phyloP scores from a whole-genome alignment of 2,888 invertebrate genomes.

The Monopis laevigella region DNA sequence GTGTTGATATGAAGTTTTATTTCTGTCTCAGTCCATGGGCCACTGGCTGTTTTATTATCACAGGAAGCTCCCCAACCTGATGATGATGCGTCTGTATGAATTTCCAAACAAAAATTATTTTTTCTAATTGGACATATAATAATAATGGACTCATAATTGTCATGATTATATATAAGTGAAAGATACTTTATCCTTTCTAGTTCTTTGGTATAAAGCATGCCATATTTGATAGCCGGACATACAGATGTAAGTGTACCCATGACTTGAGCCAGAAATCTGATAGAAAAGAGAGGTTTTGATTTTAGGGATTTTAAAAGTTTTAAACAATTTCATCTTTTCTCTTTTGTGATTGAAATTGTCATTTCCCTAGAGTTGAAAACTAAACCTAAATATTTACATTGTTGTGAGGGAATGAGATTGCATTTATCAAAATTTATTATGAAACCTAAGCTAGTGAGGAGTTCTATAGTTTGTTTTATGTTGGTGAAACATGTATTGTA shows the following conservation, averaged over 20 bases:
- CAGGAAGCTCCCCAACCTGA: constrained; percentile 14
- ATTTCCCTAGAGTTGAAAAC: constrained; percentile 14
- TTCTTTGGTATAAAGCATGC: constrained; percentile 16
- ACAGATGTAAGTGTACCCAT: constrained; percentile 15
- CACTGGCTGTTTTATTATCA: background rate
- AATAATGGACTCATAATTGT: constrained; percentile 12
- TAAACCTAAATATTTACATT: constrained; percentile 17
- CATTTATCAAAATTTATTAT: constrained; percentile 19
- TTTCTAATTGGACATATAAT: constrained; percentile 2
- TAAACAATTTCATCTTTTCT: constrained; percentile 15
- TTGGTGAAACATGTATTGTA: constrained; percentile 15
- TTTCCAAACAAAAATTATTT: constrained; percentile 10
- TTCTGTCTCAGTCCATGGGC: constrained; percentile 9
- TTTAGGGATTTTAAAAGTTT: constrained; percentile 12
- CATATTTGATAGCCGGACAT: constrained; percentile 17
- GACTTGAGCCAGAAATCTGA: constrained; percentile 16
- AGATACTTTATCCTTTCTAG: constrained; percentile 14
- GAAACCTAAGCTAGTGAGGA: constrained; percentile 18
- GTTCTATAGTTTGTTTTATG: constrained; percentile 12
- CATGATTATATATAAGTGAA: background rate
- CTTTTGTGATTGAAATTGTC: constrained; percentile 12
- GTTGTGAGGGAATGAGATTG: constrained; percentile 2
- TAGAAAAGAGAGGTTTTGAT: constrained; percentile 10
- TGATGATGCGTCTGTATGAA: no score
- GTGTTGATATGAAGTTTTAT: background rate